Evolutionary conservation across 2,888 invertebrate genomes (phyloP), one percentile per base, ranked within the genome.

Genomic region (Mythimna loreyi): DNA sequence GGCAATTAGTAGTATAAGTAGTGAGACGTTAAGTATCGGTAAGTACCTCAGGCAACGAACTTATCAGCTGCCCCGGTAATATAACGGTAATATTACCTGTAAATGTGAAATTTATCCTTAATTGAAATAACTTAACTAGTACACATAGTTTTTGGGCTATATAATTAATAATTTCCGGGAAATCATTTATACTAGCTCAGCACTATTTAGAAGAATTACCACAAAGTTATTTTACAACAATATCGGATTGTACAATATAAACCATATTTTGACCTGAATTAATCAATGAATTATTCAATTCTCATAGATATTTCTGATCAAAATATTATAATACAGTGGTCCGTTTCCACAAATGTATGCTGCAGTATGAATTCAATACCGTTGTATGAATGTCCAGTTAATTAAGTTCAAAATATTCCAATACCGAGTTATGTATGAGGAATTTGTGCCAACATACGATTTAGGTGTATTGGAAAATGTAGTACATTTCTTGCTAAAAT

Each of bases 381-480:
- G n/a, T 36, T 36, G 8, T 16, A 36, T 13, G 7, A 47, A 43
- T 33, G 28, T 7, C 13, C 28, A 11, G 19, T 5, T 47, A 30
- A 67, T 16, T 47, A 23, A 19, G 13, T 9, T 21, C 23, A 53
- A 28, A 45, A n/a, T 55, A 36, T 30, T 28, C 19, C 5, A 47
- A 47, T 53, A 67, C 47, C 40, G 36, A 47, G 33, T 36, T 7
- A 47, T 28, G 19, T 25, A 33, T 36, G 67, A 55, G 47, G 5
- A 36, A 40, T 23, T 21, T 53, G 23, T 19, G n/a, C 6, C 7
- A 11, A 21, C 9, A n/a, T 65, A 5, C 25, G n/a, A 43, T 53
- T 65, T n/a, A 52, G 13, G 16, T 25, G 16, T 21, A 45, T 33
- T 45, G 25, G n/a, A 45, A 33, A 67, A 45, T 45, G 11, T 67